Conservation (phyloP, 2,113 vertebrate species). For the Amia ocellicauda region DNA sequence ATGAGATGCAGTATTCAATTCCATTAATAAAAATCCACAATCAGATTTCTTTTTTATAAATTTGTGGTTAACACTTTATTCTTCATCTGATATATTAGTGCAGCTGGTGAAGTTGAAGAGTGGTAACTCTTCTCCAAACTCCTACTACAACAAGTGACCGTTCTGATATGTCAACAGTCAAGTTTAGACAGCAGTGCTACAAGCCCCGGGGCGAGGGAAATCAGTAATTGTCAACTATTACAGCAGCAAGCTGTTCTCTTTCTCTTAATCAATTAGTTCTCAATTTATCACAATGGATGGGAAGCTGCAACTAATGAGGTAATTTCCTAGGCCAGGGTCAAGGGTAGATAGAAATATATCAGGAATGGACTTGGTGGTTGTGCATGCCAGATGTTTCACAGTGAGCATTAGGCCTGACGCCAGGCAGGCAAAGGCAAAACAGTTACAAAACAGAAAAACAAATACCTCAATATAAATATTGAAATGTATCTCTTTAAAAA, state of each 20-base stretch:
- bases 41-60: background rate
- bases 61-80: background rate
- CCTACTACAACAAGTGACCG: background rate
- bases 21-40: constrained; percentile 1
- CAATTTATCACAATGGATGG: constrained; percentile 28
- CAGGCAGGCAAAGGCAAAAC: constrained; percentile 6
- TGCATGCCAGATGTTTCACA: constrained; percentile 27
- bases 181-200: background rate
- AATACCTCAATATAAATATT: no score
- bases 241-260: constrained; percentile 17
- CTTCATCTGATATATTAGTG: background rate
- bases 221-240: constrained; percentile 9
- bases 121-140: background rate
- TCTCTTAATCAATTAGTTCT: constrained; percentile 28
- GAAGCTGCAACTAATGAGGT: constrained; percentile 33
- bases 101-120: background rate
- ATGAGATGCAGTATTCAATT: no score
- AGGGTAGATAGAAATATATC: constrained; percentile 8
- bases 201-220: background rate
- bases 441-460: constrained; percentile 21
- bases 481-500: no score
- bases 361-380: constrained; percentile 5
- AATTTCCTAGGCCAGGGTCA: constrained; percentile 30
- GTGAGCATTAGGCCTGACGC: constrained; percentile 17
- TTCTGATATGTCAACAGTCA: constrained; percentile 10